Evolutionary conservation across 2,797 vertebrate species (phyloP), one percentile per base, ranked within the genome.

Genomic region (Enteromius fasciolatus): DNA sequence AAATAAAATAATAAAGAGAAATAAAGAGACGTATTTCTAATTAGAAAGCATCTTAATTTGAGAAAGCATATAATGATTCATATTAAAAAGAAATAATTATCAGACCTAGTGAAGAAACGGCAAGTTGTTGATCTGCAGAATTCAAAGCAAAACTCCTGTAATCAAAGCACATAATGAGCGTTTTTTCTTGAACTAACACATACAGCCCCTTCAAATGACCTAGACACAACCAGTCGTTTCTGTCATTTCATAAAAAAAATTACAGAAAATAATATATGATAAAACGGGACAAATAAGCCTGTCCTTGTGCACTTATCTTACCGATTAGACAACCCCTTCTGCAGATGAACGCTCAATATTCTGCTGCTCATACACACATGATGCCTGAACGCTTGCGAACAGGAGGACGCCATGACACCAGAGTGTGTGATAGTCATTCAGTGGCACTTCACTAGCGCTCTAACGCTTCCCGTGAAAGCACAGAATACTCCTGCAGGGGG

Each of bases 101-200:
- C 76, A 74, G 91, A 98, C 97, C 96, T 92, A 90, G 87, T 82
- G 73, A 1, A 74, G 81, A 85, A 78, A 92, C 82, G 78, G 90
- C 87, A 86, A 90, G 77, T 69, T 95, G 93, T 84, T 91, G 94
- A 81, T 76, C 85, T 20, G 88, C 44, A 70, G 90, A 2, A 78
- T 86, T 94, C 83, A 88, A 89, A 1, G 90, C 90, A 85, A 95
- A 95, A 84, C 88, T 90, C 88, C 97, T 98, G 81, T 14, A 76
- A 82, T 17, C 1, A 83, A 44, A 83, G 4, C 39, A 31, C 25
- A 28, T 50, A 3, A 64, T 50, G 3, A 39, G 39, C 2, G 5
- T 15, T 46, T 39, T 41, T 3, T 17, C 50, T 6, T 31, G n/a
- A 72, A 23, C 4, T 52, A 44, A 66, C 23, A 74, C 20, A 50